Percentiles rank a stretch among this genome's conserved stretches.
phyloP scores from a whole-genome alignment of 2,888 invertebrate species.

The Itoplectis maculator region DNA sequence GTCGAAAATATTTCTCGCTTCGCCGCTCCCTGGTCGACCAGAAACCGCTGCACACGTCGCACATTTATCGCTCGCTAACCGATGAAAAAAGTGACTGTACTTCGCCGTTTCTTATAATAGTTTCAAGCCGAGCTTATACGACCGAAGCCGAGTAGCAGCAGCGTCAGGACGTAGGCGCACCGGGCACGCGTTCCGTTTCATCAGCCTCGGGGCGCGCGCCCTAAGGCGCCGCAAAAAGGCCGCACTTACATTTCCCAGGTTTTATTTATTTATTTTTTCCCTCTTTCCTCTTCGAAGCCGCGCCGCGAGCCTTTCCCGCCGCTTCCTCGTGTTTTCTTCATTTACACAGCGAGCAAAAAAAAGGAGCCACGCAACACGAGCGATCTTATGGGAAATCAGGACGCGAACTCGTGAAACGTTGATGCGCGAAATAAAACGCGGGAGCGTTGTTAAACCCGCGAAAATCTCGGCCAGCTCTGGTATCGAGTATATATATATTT shows the following conservation, averaged over 20 bases:
- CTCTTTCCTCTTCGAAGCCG: not conserved
- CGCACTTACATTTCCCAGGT: not conserved
- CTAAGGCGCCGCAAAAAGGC: slow-evolving; percentile 27
- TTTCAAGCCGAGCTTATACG: slow-evolving; percentile 29
- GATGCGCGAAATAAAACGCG: slow-evolving; percentile 5
- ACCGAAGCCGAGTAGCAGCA: not conserved
- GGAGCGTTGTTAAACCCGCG: not conserved
- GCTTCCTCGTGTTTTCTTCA: not conserved
- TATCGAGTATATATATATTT: slow-evolving; percentile 2
- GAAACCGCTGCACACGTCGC: not conserved
- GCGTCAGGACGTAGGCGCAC: slow-evolving; percentile 2
- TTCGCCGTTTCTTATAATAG: slow-evolving; percentile 26
- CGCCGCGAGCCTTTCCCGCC: not conserved
- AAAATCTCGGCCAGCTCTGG: not conserved
- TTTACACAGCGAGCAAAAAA: not conserved
- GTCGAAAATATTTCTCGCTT: slow-evolving; percentile 13
- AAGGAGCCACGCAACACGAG: not conserved
- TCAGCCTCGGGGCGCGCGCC: slow-evolving; percentile 19
- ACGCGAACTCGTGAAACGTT: slow-evolving; percentile 27
- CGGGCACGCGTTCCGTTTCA: slow-evolving; percentile 15
- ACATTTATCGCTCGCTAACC: not conserved
- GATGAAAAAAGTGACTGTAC: slow-evolving; percentile 14
- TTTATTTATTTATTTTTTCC: slow-evolving; percentile 22
- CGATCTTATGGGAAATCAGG: slow-evolving; percentile 48
- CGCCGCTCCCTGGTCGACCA: not conserved